phyloP scores from a whole-genome alignment of 2,888 invertebrate species.

The Oxytorus armatus region DNA sequence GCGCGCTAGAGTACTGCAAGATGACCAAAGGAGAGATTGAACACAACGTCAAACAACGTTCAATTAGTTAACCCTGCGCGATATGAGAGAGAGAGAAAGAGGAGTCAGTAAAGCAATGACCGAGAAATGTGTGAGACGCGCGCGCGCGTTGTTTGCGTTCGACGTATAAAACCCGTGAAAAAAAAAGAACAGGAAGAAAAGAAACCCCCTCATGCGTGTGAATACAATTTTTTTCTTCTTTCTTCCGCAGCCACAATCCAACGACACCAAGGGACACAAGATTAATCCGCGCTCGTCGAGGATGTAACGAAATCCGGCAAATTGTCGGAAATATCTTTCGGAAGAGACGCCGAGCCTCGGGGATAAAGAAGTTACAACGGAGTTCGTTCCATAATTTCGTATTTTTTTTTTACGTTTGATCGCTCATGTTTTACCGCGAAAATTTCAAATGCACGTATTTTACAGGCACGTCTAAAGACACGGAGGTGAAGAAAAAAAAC shows the following conservation, averaged over 20 bases:
- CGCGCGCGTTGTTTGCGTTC: constrained; percentile 71
- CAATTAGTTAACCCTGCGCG: constrained; percentile 66
- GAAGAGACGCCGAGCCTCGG: too few species aligned
- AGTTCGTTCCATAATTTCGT: too few species aligned
- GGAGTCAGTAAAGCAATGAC: constrained; percentile 73
- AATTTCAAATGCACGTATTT: constrained; percentile 15
- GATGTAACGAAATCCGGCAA: background rate
- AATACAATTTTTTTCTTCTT: constrained; percentile 23
- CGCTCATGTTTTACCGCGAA: background rate
- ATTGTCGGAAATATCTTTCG: too few species aligned
- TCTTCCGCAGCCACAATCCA: too few species aligned
- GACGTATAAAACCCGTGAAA: constrained; percentile 66
- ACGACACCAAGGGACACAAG: constrained; percentile 8
- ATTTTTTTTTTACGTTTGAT: too few species aligned
- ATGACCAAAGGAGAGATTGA: constrained; percentile 32
- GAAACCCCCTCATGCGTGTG: constrained; percentile 67
- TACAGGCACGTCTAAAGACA: background rate
- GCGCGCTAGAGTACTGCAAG: constrained; percentile 33
- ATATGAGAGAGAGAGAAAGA: too few species aligned
- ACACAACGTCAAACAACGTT: constrained; percentile 55
- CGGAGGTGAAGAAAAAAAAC: constrained; percentile 20
- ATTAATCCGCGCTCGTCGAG: background rate
- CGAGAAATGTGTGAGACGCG: constrained; percentile 73
- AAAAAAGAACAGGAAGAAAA: constrained; percentile 34
- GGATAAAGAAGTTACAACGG: too few species aligned